Evolutionary conservation across 2,113 vertebrate species (phyloP).

Genomic region (Corythornis cristatus): DNA sequence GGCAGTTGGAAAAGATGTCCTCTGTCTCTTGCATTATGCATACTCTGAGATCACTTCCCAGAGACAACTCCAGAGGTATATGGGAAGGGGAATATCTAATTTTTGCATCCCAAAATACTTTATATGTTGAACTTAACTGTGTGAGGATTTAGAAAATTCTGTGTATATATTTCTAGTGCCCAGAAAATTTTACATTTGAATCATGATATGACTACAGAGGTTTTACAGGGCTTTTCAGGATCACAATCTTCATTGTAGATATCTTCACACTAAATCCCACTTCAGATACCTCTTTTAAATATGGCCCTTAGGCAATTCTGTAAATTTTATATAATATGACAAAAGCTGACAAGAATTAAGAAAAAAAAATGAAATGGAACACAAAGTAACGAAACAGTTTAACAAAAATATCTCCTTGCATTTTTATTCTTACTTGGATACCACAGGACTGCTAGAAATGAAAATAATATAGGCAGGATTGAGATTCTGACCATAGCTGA

Average conservation of each 20-base stretch:
- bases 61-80: neutral
- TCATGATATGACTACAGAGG: neutral
- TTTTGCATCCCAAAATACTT: neutral
- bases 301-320: neutral
- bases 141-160: neutral
- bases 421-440: neutral
- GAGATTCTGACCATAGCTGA: neutral
- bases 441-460: neutral
- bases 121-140: neutral
- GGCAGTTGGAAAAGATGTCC: neutral
- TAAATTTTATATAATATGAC: slow-evolving; percentile 21
- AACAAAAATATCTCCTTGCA: neutral
- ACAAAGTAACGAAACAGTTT: neutral
- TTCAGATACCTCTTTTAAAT: neutral
- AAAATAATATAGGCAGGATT: neutral
- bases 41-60: neutral
- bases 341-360: neutral
- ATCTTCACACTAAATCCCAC: neutral
- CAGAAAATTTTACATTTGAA: neutral
- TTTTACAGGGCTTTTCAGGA: neutral
- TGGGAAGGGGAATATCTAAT: neutral
- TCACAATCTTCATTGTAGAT: neutral
- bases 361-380: neutral
- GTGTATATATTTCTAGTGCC: neutral
- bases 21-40: neutral